Base-by-base conservation (phyloP, 2,113 vertebrate species). In the Balaeniceps rex region DNA sequence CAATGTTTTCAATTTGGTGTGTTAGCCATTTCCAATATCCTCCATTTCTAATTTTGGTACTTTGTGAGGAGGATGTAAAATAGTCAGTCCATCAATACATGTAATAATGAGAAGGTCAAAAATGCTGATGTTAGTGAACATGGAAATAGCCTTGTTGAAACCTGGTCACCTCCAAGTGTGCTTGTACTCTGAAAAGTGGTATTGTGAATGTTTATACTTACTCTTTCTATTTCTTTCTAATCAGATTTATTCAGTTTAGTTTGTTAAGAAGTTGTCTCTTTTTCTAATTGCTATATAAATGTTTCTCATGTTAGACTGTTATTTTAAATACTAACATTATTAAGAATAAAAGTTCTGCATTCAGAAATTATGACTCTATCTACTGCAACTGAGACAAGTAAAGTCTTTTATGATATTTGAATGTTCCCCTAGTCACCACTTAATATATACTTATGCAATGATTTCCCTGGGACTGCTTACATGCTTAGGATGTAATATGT, bases 1-100 rank as follows among this genome's bases (percentile, higher is more conserved):
- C 96, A 96, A 4, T 87, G 87, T 95, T 97, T 91, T 92, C 72
- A 79, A 61, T 97, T 89, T 92, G 72, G 76, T 91, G n/a, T 69
- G 77, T 76, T 88, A 93, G 58, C 58, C 34, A 64, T 52, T 97
- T 94, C 83, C 51, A 87, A 16, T 96, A 70, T 96, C 74, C 46
- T 91, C 33, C 58, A 36, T 95, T 95, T 97, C 80, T 95, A 93
- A 84, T 87, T 94, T 89, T 88, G 23, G 14, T 84, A 83, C 55
- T 83, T 86, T 88, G 77, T 68, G 74, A 97, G 84, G 7, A 76
- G 61, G 87, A 79, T 93, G 44, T 94, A 66, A 96, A 96, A 94
- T 72, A 63, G 52, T 82, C 81, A 81, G 69, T 94, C 72, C 31
- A 63, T 87, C 78, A 79, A 95, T 93, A 91, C 14, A 47, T 44